Evolutionary conservation across 2,888 invertebrate species (phyloP), one percentile per base, ranked within the genome.

Genomic region (Elaeidobius kamerunicus): DNA sequence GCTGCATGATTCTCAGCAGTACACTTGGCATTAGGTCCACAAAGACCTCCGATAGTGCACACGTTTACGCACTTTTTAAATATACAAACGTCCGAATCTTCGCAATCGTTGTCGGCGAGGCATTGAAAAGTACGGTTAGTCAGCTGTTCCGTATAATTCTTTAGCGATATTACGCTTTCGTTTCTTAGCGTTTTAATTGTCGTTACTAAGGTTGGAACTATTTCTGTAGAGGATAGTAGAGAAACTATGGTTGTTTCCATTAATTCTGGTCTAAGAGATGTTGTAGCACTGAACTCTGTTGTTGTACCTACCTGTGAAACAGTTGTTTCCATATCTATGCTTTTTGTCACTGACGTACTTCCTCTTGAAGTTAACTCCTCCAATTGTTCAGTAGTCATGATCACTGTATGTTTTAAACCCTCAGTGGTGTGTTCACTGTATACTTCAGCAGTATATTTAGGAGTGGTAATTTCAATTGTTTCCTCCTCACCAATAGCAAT

Each of bases 51-150:
- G 53, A 70, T 66, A 67, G 73, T 75, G 73, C 85, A 85, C 63
- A 82, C 80, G 70, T 82, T 80, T 73, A 79, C 75, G 73, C 85
- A 85, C 70, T 76, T 73, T 74, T 79, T 80, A 65, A 75, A 75
- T 63, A 78, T 72, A 73, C 87, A 87, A 65, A 78, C 77, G 72
- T 83, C 81, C 65, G 77, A 75, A 65, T 75, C 74, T 60, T 77
- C 73, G 71, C 87, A 87, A 67, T 86, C 81, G 61, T 72, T 72
- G 71, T 85, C 80, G 65, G 73, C 73, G 65, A 76, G 76, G 76
- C 87, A 87, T 66, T 72, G 65, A 60, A 73, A 74, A 71, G 72
- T 71, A 19, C 34, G 32, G 61, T 76, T 75, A 63, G 72, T 73
- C 52, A 73, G 63, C 48, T 58, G 48, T 58, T 63, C 60, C 14